These are phyloP conservation scores for Sarcophaga carnaria DNA, from an alignment of 2,888 invertebrate species.

Conservation along the genomic window DNA sequence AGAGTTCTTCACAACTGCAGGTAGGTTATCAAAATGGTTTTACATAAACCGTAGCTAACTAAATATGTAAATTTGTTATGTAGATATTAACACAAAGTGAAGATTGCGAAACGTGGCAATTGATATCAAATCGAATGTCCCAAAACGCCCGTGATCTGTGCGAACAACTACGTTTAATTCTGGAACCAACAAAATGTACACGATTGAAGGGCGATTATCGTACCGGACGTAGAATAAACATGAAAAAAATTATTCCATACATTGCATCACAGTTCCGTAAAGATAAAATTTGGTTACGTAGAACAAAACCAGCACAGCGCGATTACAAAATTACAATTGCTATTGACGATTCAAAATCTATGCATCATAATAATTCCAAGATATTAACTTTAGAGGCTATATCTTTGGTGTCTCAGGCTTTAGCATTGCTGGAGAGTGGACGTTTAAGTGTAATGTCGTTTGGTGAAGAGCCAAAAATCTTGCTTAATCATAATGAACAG, in stretches of 20 bases:
- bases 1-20: constrained; percentile 74
- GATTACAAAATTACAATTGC: constrained; percentile 98
- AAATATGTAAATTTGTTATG: background rate
- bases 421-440: constrained; percentile 96
- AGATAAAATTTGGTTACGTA: constrained; percentile 98
- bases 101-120: constrained; percentile 80
- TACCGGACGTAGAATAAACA: constrained; percentile 98
- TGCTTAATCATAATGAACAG: constrained; percentile 94
- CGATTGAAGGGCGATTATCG: constrained; percentile 97
- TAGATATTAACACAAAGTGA: constrained; percentile 76
- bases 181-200: constrained; percentile 97
- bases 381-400: constrained; percentile 97
- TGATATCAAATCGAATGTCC: constrained; percentile 80
- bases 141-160: constrained; percentile 91
- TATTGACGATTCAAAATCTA: constrained; percentile 96
- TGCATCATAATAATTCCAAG: constrained; percentile 94
- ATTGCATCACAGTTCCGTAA: constrained; percentile 99
- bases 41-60: background rate
- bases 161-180: constrained; percentile 94
- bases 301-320: constrained; percentile 96
- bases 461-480: constrained; percentile 91
- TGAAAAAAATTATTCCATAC: constrained; percentile 98
- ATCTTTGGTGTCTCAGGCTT: constrained; percentile 93
- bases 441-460: constrained; percentile 95
- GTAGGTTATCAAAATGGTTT: constrained; percentile 69